These are phyloP conservation scores for Sebastes trivittatus DNA, from an alignment of 2,797 vertebrate species.

Conservation along the genomic window DNA sequence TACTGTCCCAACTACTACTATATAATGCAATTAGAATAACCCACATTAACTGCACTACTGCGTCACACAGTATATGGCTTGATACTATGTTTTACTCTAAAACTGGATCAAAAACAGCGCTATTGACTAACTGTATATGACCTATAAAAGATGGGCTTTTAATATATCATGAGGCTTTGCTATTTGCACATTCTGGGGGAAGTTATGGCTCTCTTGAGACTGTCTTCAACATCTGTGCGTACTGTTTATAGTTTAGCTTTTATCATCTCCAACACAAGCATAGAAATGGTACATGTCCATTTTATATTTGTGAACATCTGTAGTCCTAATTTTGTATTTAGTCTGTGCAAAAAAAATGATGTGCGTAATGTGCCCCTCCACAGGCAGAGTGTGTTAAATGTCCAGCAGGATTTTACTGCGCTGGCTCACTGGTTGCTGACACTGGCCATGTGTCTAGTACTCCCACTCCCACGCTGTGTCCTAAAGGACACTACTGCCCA, in stretches of 20 bases:
- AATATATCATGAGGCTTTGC: neutral
- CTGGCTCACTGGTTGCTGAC: slow-evolving; percentile 57
- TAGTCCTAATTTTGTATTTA: slow-evolving; percentile 12
- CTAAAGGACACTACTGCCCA: slow-evolving; percentile 84
- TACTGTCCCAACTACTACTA: neutral
- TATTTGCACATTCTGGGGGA: neutral
- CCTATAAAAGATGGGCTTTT: neutral
- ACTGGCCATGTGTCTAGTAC: slow-evolving; percentile 64
- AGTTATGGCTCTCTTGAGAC: neutral
- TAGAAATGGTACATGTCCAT: neutral
- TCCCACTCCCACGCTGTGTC: slow-evolving; percentile 75
- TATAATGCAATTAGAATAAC: neutral
- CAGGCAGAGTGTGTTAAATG: slow-evolving; percentile 83
- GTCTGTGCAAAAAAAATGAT: neutral
- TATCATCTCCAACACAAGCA: neutral
- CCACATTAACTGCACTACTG: neutral
- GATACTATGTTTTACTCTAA: neutral
- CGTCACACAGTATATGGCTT: neutral
- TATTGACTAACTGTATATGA: neutral
- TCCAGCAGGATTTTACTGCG: slow-evolving; percentile 84
- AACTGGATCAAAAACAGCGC: neutral
- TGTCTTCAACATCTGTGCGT: neutral
- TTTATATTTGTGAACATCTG: slow-evolving; percentile 20
- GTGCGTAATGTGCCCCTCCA: slow-evolving; percentile 26
- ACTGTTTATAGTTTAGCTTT: neutral